Conservation (phyloP, 2,113 vertebrate genomes). For the Hippocampus abdominalis region DNA sequence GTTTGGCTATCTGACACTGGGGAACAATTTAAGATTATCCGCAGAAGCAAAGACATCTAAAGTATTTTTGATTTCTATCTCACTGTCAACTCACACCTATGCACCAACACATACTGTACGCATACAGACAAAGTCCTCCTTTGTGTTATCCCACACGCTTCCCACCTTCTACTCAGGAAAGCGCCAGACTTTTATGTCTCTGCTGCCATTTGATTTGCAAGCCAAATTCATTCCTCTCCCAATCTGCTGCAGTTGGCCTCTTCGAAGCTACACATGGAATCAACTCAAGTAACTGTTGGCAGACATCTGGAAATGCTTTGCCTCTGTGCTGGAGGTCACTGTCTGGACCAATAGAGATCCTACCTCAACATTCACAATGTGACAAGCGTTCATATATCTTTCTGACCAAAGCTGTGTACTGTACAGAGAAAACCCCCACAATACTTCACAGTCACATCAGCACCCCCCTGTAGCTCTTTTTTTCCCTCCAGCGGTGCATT, state of each 20-base stretch:
- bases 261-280: constrained; percentile 25
- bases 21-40: not conserved
- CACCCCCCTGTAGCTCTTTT: not conserved
- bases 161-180: constrained; percentile 28
- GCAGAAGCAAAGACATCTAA: constrained; percentile 20
- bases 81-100: constrained; percentile 45
- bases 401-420: constrained; percentile 28
- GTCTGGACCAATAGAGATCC: constrained; percentile 65
- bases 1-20: constrained; percentile 21
- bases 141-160: constrained; percentile 9
- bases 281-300: constrained; percentile 52
- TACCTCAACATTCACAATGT: constrained; percentile 47
- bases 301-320: constrained; percentile 70
- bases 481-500: constrained; percentile 2
- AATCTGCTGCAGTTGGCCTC: constrained; percentile 22
- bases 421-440: constrained; percentile 25
- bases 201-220: constrained; percentile 52
- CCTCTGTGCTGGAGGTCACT: constrained; percentile 58
- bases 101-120: not conserved
- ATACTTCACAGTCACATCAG: not conserved
- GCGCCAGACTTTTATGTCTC: constrained; percentile 37
- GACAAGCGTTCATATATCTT: constrained; percentile 67
- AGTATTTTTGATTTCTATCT: constrained; percentile 52
- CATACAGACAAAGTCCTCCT: not conserved
- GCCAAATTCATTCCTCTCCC: constrained; percentile 33